A percentile compares a stretch with the other conserved stretches of the same genome.
phyloP scores from a whole-genome alignment of 2,113 vertebrate species.

The Cyprinodon variegatus region DNA sequence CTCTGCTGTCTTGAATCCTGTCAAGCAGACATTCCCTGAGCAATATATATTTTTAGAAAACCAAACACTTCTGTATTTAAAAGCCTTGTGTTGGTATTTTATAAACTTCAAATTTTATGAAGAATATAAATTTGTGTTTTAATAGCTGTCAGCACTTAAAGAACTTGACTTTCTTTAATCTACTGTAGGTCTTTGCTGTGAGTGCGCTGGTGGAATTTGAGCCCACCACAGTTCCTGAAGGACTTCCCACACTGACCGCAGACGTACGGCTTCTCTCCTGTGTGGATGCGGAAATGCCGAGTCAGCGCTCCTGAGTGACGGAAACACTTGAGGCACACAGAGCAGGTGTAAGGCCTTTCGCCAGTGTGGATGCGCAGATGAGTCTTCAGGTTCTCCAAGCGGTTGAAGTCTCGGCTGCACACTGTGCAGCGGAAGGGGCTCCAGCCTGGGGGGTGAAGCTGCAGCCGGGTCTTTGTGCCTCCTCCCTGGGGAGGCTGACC shows the following conservation, averaged over 20 bases:
- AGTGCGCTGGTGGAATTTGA: constrained; percentile 77
- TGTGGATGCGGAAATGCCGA: constrained; percentile 80
- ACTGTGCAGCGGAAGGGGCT: constrained; percentile 75
- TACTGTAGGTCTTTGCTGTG: constrained; percentile 59
- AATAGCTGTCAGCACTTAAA: neutral
- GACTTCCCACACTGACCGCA: constrained; percentile 78
- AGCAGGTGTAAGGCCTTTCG: constrained; percentile 76
- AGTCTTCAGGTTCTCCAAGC: constrained; percentile 80
- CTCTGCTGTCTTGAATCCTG: neutral
- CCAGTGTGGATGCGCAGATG: constrained; percentile 80
- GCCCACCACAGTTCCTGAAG: constrained; percentile 77
- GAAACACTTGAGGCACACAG: constrained; percentile 75
- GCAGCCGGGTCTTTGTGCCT: constrained; percentile 45
- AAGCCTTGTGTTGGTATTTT: no score
- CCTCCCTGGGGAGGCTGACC: constrained; percentile 19
- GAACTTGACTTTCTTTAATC: neutral
- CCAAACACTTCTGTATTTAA: no score
- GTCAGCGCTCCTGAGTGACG: constrained; percentile 79
- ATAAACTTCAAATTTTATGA: no score
- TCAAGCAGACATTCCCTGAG: no score
- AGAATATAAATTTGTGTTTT: no score
- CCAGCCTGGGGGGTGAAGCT: constrained; percentile 74
- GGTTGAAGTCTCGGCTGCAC: constrained; percentile 78
- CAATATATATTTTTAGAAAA: no score
- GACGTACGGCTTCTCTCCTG: constrained; percentile 77